These are phyloP conservation scores for Heterotis niloticus DNA, from an alignment of 2,113 vertebrate genomes.

Conservation along the genomic window DNA sequence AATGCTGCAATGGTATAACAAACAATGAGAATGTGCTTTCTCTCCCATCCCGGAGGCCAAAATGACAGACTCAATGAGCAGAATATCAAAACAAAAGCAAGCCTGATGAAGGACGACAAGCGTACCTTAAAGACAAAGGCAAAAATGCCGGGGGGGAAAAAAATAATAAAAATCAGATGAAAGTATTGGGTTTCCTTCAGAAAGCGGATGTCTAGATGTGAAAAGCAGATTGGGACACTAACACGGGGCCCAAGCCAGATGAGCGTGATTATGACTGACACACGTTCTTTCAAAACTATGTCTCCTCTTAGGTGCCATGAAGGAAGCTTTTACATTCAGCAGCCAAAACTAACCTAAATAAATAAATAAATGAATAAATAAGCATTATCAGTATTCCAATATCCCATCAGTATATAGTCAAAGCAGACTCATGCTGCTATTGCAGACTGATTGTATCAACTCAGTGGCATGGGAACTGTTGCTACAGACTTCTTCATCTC, in stretches of 20 bases:
- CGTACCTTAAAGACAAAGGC: conserved; percentile 50
- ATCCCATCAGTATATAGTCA: conserved; percentile 18
- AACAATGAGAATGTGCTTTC: conserved; percentile 25
- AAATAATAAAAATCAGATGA: conserved; percentile 53
- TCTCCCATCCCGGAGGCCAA: conserved; percentile 27
- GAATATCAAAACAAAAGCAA: conserved; percentile 56
- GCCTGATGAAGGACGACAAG: conserved; percentile 52
- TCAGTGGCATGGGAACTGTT: conserved; percentile 31
- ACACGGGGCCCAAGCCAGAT: conserved; percentile 41
- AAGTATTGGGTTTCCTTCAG: conserved; percentile 51
- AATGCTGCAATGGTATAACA: not conserved
- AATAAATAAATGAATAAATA: no score
- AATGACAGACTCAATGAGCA: conserved; percentile 37
- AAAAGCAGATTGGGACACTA: conserved; percentile 56
- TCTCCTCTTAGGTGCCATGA: not conserved
- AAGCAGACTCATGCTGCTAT: conserved; percentile 29
- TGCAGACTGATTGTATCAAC: conserved; percentile 21
- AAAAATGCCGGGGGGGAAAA: not conserved
- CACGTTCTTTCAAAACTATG: conserved; percentile 46
- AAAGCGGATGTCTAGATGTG: conserved; percentile 47
- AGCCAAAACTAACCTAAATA: conserved; percentile 24
- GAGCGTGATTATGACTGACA: conserved; percentile 53
- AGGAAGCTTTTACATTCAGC: conserved; percentile 25
- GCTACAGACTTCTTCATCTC: conserved; percentile 36
- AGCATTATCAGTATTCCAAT: conserved; percentile 25